phyloP scores from a whole-genome alignment of 2,113 vertebrate species.

The Crotalus horridus region DNA sequence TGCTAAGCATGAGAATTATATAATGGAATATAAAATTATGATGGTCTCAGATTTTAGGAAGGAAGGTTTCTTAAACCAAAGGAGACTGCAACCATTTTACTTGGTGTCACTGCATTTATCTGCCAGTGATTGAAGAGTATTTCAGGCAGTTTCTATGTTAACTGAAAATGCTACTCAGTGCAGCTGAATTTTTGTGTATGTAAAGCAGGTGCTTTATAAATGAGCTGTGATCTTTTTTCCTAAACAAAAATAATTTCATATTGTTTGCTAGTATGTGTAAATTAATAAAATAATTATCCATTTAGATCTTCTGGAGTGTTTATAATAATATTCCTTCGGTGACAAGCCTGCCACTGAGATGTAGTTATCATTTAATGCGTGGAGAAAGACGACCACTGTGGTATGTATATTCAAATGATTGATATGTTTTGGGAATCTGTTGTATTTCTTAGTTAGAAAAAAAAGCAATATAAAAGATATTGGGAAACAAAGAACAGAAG shows the following conservation, averaged over 20 bases:
- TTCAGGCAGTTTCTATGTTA: background rate
- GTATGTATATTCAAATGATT: slow-evolving; percentile 63
- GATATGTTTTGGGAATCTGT: background rate
- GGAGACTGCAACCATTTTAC: background rate
- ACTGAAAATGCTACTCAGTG: background rate
- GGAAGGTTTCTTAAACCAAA: background rate
- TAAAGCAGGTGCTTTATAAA: background rate
- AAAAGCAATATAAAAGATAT: background rate
- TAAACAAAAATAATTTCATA: background rate
- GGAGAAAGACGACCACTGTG: slow-evolving; percentile 90
- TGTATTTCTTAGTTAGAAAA: background rate
- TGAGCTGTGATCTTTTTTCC: too few species aligned
- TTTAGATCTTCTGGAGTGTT: slow-evolving; percentile 92
- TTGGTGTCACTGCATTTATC: background rate
- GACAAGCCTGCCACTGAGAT: slow-evolving; percentile 82
- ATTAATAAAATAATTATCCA: slow-evolving; percentile 42
- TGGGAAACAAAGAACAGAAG: background rate
- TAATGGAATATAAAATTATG: background rate
- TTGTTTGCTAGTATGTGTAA: slow-evolving; percentile 1
- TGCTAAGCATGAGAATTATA: background rate
- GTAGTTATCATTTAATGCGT: slow-evolving; percentile 94
- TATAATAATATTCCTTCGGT: slow-evolving; percentile 95
- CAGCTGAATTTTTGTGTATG: background rate
- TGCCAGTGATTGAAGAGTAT: background rate
- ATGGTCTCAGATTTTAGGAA: background rate